Conservation (phyloP, 2,888 invertebrate species). For the Eurytoma californica region DNA sequence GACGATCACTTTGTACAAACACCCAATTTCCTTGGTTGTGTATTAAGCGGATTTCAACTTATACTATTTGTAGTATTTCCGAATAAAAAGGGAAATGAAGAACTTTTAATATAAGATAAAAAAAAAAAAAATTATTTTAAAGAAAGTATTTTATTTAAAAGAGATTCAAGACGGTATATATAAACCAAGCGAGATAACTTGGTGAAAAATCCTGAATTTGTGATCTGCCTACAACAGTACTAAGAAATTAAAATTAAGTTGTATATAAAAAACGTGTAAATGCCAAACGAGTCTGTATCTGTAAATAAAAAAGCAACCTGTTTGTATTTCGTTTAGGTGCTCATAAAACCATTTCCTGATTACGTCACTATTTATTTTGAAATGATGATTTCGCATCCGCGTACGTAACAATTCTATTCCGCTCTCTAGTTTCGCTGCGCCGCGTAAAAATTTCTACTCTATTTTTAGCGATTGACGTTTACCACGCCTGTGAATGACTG, state of each 20-base stretch:
- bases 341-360: no score
- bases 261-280: slow-evolving; percentile 40
- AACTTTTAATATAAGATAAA: slow-evolving; percentile 64
- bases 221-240: slow-evolving; percentile 34
- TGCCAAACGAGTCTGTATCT: slow-evolving; percentile 13
- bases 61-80: slow-evolving; percentile 87
- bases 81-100: slow-evolving; percentile 67
- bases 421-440: no score
- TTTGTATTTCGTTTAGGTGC: slow-evolving; percentile 1
- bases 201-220: slow-evolving; percentile 38
- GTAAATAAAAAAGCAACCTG: slow-evolving; percentile 16
- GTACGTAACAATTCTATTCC: no score
- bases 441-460: no score
- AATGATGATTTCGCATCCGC: no score
- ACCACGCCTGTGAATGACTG: no score
- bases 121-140: slow-evolving; percentile 25
- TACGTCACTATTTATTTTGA: no score
- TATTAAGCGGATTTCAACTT: slow-evolving; percentile 85
- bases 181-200: slow-evolving; percentile 12
- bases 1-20: slow-evolving; percentile 87
- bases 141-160: slow-evolving; percentile 34
- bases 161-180: not conserved
- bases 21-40: slow-evolving; percentile 87
- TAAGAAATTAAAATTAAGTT: slow-evolving; percentile 38
- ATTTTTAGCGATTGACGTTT: no score